A percentile compares a stretch with the other conserved stretches of the same genome.
phyloP scores from a whole-genome alignment of 30 jellyfish, hydroid and myxozoan genomes.

The Calvadosia cruxmelitensis region DNA sequence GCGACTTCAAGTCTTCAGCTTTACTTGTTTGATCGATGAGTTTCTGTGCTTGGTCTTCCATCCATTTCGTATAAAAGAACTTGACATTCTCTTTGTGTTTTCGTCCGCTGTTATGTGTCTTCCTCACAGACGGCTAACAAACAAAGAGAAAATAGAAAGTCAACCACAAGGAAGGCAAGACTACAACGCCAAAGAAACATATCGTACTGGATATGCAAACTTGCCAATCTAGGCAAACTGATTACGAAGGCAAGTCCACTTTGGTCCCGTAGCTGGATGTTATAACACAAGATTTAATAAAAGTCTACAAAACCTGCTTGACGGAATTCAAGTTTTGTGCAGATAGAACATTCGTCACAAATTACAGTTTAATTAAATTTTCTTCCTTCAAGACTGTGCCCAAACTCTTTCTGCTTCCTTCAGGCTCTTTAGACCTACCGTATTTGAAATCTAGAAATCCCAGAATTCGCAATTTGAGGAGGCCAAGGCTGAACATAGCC shows the following conservation, averaged over 20 bases:
- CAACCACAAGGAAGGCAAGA: neutral
- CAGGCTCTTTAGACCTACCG: too few species aligned
- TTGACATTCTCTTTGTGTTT: conserved; percentile 98
- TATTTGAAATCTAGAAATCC: too few species aligned
- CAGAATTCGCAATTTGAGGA: too few species aligned
- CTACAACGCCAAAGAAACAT: neutral
- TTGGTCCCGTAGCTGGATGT: too few species aligned
- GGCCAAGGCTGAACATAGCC: too few species aligned
- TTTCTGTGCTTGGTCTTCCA: conserved; percentile 99
- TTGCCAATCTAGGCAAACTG: neutral
- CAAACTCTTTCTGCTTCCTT: too few species aligned
- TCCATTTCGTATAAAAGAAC: conserved; percentile 92
- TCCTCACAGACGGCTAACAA: conserved; percentile 96
- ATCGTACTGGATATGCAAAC: neutral
- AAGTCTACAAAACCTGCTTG: too few species aligned
- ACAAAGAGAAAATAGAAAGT: neutral
- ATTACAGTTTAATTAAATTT: neutral
- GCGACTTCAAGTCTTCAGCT: too few species aligned
- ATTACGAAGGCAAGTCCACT: too few species aligned
- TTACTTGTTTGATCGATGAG: conserved; percentile 95
- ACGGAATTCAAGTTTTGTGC: neutral
- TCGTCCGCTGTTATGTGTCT: conserved; percentile 98
- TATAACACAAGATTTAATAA: too few species aligned
- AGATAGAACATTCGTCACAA: neutral
- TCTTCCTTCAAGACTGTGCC: too few species aligned